Evolutionary conservation across 2,797 vertebrate genomes (phyloP).

Genomic region (Hippocampus kuda): DNA sequence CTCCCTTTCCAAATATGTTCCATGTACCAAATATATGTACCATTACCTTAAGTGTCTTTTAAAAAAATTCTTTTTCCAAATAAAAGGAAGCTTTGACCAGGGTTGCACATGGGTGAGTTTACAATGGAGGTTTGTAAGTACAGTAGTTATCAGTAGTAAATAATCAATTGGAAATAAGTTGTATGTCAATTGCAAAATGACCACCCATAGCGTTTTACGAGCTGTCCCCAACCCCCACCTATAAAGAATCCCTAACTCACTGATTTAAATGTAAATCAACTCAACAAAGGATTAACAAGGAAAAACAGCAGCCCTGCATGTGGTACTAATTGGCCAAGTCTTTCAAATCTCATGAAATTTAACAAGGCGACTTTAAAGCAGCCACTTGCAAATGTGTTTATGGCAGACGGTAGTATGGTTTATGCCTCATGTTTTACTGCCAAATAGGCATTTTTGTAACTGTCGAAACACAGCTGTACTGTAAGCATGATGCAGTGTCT

Average conservation of each 20-base stretch:
- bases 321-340: not conserved
- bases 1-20: no score
- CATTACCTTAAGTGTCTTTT: no score
- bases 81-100: no score
- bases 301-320: not conserved
- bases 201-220: no score
- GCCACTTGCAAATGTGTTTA: constrained; percentile 12
- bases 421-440: constrained; percentile 16
- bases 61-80: no score
- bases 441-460: constrained; percentile 16
- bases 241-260: not conserved
- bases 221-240: no score
- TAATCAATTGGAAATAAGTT: no score
- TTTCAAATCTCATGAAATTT: not conserved
- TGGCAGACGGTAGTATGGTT: constrained; percentile 10
- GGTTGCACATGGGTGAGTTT: no score
- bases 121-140: no score
- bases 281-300: not conserved
- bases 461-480: constrained; percentile 4
- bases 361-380: not conserved
- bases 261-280: not conserved
- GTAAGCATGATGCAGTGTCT: not conserved
- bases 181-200: no score
- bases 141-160: no score
- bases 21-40: no score